Percentiles rank a stretch among this genome's conserved stretches.
Conservation (phyloP, 2,797 vertebrate genomes). For the Parauchenoglanis punctatus region DNA sequence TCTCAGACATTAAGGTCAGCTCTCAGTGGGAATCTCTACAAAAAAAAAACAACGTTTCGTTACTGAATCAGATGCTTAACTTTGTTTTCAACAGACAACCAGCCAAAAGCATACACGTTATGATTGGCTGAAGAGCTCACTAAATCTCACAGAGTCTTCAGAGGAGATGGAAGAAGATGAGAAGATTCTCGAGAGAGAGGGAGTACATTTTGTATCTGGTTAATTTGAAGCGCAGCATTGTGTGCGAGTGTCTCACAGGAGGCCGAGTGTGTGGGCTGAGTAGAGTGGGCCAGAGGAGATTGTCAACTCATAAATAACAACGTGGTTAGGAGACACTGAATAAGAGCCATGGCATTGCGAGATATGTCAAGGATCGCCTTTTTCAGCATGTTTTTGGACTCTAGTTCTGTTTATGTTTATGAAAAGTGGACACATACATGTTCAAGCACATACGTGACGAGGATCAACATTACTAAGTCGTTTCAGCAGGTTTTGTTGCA, state of each 20-base stretch:
- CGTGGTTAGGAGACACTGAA: conserved; percentile 29
- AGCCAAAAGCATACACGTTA: conserved; percentile 46
- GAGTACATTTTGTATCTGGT: conserved; percentile 44
- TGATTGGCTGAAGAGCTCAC: conserved; percentile 45
- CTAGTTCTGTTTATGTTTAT: neutral
- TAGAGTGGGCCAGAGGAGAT: conserved; percentile 7
- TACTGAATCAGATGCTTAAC: conserved; percentile 34
- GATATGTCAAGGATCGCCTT: conserved; percentile 15
- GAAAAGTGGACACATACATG: neutral
- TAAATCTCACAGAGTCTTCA: conserved; percentile 50
- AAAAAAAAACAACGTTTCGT: neutral
- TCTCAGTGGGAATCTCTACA: conserved; percentile 37
- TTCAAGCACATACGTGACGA: neutral
- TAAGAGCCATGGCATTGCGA: conserved; percentile 7
- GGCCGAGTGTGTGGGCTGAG: conserved; percentile 36
- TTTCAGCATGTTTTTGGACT: neutral
- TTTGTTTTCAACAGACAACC: conserved; percentile 34
- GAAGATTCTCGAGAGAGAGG: conserved; percentile 18
- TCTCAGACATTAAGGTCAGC: conserved; percentile 47
- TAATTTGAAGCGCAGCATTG: conserved; percentile 47
- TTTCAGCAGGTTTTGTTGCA: too few species aligned
- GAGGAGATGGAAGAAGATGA: conserved; percentile 48
- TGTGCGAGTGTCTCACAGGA: conserved; percentile 43
- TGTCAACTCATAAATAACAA: conserved; percentile 49
- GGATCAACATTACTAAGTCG: neutral